Evolutionary conservation across 2,888 invertebrate species (phyloP), one percentile per base, ranked within the genome.

Genomic region (Scrobipalpa atriplicella): DNA sequence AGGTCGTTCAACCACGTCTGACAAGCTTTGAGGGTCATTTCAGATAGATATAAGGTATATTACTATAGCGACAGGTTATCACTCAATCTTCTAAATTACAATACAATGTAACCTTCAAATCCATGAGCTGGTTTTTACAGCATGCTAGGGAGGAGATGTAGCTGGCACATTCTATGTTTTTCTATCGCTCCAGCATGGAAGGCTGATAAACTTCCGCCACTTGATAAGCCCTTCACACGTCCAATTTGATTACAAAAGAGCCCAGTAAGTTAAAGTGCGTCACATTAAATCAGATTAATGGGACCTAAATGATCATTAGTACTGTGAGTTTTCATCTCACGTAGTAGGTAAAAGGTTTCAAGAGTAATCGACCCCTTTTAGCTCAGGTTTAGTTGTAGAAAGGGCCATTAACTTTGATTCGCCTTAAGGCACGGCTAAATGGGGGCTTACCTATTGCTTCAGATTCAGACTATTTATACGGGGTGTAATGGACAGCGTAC

Each of bases 261-360:
- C 43, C 19, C 39, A 38, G 18, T 61, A 61, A 61, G 41, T 61
- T 41, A 16, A 61, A 29, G 29, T 29, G 5, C 38, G 61, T 61
- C 61, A 38, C 36, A 16, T 61, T 62, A 62, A 62, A 62, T 62
- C 62, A 19, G 62, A 41, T 62, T 47, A 61, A 62, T 43, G 62
- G 19, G 18, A 47, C 19, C 62, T 43, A 47, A n/a, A 43, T 2
- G 19, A 43, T 62, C 47, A 62, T 43, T 62, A 62, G 43, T 16
- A 16, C 29, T 36, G 43, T 43, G 18, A 21, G 62, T 43, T 41
- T 41, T 47, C 29, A 58, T 9, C 58, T 58, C 58, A 58, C 58
- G 62, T 47, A 47, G 62, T 29, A 47, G n/a, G 51, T 21, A 62
- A 62, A 61, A 61, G 41, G 62, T 62, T 62, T 43, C n/a, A 56